A percentile compares a stretch with the other conserved stretches of the same genome.
Evolutionary conservation across 23 tunicate species (phyloP).

Genomic region (Ascidia mentula): DNA sequence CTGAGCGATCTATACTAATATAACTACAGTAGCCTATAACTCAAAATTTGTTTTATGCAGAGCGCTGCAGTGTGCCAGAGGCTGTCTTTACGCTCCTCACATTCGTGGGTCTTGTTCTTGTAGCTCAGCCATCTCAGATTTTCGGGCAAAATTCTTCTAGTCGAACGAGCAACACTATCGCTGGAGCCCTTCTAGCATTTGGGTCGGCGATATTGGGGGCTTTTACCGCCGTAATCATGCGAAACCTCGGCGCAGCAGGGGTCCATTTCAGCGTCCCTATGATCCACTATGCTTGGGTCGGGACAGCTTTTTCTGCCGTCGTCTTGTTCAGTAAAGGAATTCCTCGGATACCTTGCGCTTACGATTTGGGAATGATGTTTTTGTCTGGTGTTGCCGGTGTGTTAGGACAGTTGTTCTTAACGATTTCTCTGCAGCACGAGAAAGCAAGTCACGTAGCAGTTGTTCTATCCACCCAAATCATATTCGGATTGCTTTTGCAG

Average conservation of each 20-base stretch:
- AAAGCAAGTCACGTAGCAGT: conserved; percentile 52
- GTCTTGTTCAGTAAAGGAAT: not conserved
- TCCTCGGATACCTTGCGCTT: not conserved
- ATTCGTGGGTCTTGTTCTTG: not conserved
- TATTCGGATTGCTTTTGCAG: conserved; percentile 55
- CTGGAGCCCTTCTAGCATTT: not conserved
- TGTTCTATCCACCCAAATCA: conserved; percentile 41
- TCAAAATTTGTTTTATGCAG: too few relatives aligned
- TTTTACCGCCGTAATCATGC: not conserved
- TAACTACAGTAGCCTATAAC: too few relatives aligned
- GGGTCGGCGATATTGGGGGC: not conserved
- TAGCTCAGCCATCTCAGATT: not conserved
- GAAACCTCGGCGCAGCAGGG: not conserved
- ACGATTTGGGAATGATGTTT: not conserved
- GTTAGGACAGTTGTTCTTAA: conserved; percentile 47
- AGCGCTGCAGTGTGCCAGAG: not conserved
- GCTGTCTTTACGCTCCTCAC: not conserved
- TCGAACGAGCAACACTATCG: too few relatives aligned
- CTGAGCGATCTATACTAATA: too few relatives aligned
- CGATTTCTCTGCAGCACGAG: conserved; percentile 39
- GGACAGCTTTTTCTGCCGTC: not conserved
- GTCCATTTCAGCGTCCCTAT: not conserved
- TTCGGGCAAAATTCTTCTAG: too few relatives aligned
- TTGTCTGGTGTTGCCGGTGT: conserved; percentile 47
- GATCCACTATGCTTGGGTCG: conserved; percentile 10